A percentile compares a stretch with the other conserved stretches of the same genome.
phyloP scores from a whole-genome alignment of 2,888 invertebrate genomes.

The Encarsia formosa region DNA sequence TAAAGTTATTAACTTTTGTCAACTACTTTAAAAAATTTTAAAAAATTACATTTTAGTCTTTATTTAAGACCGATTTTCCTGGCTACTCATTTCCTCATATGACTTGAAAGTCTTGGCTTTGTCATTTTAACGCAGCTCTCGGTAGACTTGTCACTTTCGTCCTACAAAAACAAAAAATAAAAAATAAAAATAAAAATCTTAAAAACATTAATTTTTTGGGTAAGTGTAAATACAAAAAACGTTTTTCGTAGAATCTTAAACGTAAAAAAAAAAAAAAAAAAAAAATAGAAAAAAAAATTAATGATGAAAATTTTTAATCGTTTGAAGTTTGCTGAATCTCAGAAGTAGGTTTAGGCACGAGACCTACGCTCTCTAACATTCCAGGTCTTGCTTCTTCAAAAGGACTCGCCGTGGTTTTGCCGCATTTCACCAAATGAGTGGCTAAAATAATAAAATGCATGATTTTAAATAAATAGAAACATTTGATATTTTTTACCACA shows the following conservation, averaged over 20 bases:
- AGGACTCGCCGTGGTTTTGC: constrained; percentile 68
- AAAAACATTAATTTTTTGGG: constrained; percentile 6
- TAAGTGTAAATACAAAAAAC: too few species aligned
- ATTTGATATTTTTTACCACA: too few species aligned
- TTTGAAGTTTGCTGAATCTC: not conserved
- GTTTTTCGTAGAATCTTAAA: not conserved
- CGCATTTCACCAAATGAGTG: constrained; percentile 69
- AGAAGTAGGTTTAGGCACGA: constrained; percentile 41
- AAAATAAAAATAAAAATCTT: constrained; percentile 12
- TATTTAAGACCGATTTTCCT: too few species aligned
- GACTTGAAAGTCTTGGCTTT: constrained; percentile 14
- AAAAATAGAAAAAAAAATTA: not conserved
- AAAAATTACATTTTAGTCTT: not conserved
- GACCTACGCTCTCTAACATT: constrained; percentile 47
- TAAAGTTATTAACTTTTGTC: not conserved
- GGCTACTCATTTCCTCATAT: constrained; percentile 15
- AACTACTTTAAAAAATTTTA: not conserved
- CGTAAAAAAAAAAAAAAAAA: not conserved
- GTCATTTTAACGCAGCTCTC: too few species aligned
- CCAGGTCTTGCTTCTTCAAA: constrained; percentile 57
- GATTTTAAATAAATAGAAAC: not conserved
- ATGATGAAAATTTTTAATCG: not conserved
- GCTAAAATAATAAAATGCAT: constrained; percentile 46
- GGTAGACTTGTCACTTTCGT: constrained; percentile 13
- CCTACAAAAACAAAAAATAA: constrained; percentile 13